phyloP scores from a whole-genome alignment of 2,888 invertebrate species.

The Arctia plantaginis region DNA sequence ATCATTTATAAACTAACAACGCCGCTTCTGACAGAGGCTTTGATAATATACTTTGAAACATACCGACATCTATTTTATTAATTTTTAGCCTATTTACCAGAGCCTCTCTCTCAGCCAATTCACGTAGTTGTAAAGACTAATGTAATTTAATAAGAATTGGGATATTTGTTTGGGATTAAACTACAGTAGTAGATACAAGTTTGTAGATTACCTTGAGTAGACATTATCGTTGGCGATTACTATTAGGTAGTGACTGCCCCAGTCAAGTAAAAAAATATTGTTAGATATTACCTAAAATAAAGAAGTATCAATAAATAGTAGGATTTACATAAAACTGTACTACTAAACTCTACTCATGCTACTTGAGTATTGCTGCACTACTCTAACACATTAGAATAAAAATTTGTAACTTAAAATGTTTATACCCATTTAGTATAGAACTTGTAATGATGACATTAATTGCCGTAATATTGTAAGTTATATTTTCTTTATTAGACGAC shows the following conservation, averaged over 20 bases:
- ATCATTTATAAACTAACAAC: no score
- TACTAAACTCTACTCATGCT: neutral
- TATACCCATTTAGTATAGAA: neutral
- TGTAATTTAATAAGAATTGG: neutral
- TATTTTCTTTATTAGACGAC: constrained; percentile 78
- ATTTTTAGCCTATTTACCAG: no score
- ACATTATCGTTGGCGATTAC: neutral
- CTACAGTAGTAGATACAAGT: neutral
- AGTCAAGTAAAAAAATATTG: neutral
- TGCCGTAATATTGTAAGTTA: constrained; percentile 38
- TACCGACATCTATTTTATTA: no score
- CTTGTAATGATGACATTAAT: constrained; percentile 16
- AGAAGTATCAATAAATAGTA: neutral
- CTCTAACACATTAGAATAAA: neutral
- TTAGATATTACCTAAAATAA: neutral
- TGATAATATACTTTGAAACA: no score
- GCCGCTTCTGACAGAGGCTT: no score
- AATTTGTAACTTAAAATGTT: neutral
- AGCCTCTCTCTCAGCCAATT: neutral
- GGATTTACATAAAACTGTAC: neutral
- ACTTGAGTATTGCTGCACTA: neutral
- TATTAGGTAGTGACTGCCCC: neutral
- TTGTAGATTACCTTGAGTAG: neutral
- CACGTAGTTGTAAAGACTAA: neutral
- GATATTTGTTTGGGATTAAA: neutral